Percentiles rank a stretch among this genome's conserved stretches.
phyloP scores from a whole-genome alignment of 2,888 invertebrate species.

The Ischnura elegans region DNA sequence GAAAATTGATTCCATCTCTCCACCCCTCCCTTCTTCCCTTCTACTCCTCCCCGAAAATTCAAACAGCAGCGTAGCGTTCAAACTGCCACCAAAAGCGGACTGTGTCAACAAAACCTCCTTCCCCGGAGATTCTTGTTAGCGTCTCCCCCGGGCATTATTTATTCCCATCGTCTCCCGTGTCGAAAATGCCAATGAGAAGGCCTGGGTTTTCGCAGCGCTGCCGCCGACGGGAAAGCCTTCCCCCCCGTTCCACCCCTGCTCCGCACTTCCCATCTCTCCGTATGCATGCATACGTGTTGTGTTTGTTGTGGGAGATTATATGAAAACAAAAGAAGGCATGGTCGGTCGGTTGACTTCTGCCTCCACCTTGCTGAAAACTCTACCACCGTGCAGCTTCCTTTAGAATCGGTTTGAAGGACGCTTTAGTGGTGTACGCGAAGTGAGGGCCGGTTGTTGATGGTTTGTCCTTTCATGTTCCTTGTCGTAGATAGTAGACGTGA shows the following conservation, averaged over 20 bases:
- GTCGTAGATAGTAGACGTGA: not conserved
- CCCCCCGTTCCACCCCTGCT: not conserved
- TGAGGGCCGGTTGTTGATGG: no score
- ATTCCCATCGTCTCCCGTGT: constrained; percentile 5
- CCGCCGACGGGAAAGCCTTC: not conserved
- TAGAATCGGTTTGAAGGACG: not conserved
- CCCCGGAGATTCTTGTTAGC: not conserved
- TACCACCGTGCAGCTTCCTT: not conserved
- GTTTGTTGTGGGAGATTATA: constrained; percentile 65
- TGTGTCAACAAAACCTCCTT: not conserved
- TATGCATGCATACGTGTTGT: constrained; percentile 27
- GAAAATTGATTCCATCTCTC: not conserved
- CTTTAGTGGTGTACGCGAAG: no score
- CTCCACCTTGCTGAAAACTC: not conserved
- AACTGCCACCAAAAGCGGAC: not conserved
- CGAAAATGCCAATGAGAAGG: not conserved
- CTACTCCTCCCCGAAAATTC: constrained; percentile 8
- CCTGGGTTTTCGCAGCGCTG: not conserved
- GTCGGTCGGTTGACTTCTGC: not conserved
- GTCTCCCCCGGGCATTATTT: constrained; percentile 4
- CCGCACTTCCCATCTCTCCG: no score
- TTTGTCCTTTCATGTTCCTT: not conserved
- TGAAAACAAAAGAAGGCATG: constrained; percentile 51
- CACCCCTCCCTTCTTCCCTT: not conserved
- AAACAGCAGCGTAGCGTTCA: not conserved